A percentile compares a stretch with the other conserved stretches of the same genome.
Conservation (phyloP, 2,888 invertebrate species). For the Andrena bicolor region DNA sequence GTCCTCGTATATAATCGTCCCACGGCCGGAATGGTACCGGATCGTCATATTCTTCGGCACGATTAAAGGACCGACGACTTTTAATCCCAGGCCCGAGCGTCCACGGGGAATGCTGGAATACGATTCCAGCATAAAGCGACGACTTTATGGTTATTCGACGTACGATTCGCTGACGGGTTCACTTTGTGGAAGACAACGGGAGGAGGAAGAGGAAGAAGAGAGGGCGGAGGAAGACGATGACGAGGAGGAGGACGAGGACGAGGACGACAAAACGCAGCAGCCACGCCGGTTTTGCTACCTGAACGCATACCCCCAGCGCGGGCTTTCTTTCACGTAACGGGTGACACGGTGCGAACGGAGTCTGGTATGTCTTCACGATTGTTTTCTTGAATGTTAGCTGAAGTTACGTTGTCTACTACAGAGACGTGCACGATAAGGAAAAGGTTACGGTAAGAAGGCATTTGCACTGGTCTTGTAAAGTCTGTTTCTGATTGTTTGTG, state of each 20-base stretch:
- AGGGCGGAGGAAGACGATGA: slow-evolving; percentile 49
- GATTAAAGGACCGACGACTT: slow-evolving; percentile 72
- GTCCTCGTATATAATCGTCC: slow-evolving; percentile 53
- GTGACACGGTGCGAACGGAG: slow-evolving; percentile 32
- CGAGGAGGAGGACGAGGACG: slow-evolving; percentile 59
- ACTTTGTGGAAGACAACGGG: slow-evolving; percentile 71
- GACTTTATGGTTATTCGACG: slow-evolving; percentile 77
- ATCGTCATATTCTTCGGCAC: slow-evolving; percentile 71
- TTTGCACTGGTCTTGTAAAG: neutral
- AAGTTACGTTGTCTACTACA: neutral
- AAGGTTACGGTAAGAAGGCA: too few relatives aligned
- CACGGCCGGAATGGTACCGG: slow-evolving; percentile 50
- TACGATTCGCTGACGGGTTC: slow-evolving; percentile 77
- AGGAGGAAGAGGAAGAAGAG: slow-evolving; percentile 31
- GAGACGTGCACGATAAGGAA: too few relatives aligned
- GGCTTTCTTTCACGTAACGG: slow-evolving; percentile 60
- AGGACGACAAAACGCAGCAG: slow-evolving; percentile 71
- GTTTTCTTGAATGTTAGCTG: neutral
- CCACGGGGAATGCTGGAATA: slow-evolving; percentile 67
- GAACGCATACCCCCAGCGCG: slow-evolving; percentile 60
- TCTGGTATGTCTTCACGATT: neutral
- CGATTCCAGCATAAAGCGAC: slow-evolving; percentile 76
- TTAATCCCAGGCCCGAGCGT: slow-evolving; percentile 69
- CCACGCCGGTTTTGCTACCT: slow-evolving; percentile 73
- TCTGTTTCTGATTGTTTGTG: neutral